phyloP scores from a whole-genome alignment of 2,113 vertebrate genomes.

The Malurus alboscapulatus region DNA sequence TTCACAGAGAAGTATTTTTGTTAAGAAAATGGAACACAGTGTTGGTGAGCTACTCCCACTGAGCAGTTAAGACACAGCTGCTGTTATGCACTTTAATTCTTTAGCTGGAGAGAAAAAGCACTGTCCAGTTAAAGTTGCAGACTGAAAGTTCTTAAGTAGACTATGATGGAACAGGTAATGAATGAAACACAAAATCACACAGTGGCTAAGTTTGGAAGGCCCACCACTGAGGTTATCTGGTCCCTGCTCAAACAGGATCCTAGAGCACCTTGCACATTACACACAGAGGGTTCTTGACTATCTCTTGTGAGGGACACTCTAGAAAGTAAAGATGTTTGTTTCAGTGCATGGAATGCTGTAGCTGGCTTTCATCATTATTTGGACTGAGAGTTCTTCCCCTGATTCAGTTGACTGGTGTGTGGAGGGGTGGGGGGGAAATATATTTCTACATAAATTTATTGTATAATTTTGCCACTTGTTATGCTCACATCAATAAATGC shows the following conservation, averaged over 20 bases:
- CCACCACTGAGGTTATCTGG: not conserved
- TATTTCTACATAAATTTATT: not conserved
- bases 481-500: constrained; percentile 53
- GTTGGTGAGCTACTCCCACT: not conserved
- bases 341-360: not conserved
- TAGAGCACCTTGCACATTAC: not conserved
- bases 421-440: not conserved
- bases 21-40: not conserved
- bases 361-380: not conserved
- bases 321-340: not conserved
- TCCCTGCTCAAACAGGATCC: not conserved
- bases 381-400: not conserved
- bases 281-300: not conserved
- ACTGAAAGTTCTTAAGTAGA: not conserved
- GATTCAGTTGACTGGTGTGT: not conserved
- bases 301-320: not conserved
- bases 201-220: not conserved
- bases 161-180: not conserved
- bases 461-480: constrained; percentile 2
- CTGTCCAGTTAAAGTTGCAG: not conserved
- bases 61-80: not conserved
- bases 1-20: not conserved
- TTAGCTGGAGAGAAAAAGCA: not conserved
- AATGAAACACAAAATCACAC: not conserved
- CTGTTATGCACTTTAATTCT: constrained; percentile 4